Percentiles rank a stretch among this genome's conserved stretches.
Evolutionary conservation across 2,797 vertebrate genomes (phyloP).

Genomic region (Anabas testudineus): DNA sequence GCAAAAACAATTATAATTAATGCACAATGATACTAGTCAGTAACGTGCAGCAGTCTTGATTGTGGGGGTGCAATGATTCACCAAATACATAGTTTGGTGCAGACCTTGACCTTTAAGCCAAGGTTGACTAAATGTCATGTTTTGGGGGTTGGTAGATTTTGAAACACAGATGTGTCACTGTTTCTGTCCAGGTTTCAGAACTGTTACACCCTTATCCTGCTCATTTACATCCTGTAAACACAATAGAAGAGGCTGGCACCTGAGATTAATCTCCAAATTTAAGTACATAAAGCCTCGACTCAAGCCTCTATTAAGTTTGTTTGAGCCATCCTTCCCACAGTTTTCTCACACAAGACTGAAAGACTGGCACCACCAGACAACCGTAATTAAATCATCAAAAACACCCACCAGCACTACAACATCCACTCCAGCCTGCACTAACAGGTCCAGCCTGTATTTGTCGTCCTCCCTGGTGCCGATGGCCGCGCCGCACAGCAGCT

Average conservation of each 20-base stretch:
- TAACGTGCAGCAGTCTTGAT: too few relatives aligned
- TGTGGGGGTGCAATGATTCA: too few relatives aligned
- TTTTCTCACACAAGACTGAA: too few relatives aligned
- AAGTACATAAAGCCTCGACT: neutral
- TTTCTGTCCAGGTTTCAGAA: too few relatives aligned
- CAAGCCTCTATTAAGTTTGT: neutral
- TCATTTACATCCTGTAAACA: neutral
- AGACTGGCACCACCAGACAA: neutral
- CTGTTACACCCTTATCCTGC: too few relatives aligned
- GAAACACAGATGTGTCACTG: too few relatives aligned
- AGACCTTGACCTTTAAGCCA: too few relatives aligned
- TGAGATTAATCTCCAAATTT: neutral
- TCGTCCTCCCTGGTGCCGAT: conserved; percentile 94
- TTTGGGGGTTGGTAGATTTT: too few relatives aligned
- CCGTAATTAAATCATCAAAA: conserved; percentile 66
- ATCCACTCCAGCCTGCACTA: conserved; percentile 91
- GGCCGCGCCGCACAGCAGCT: conserved; percentile 93
- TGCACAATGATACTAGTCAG: too few relatives aligned
- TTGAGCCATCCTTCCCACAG: too few relatives aligned
- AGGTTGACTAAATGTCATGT: too few relatives aligned
- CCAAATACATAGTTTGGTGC: too few relatives aligned
- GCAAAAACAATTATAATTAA: conserved; percentile 5
- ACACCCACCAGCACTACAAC: conserved; percentile 90
- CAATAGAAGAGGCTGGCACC: neutral
- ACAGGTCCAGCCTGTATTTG: conserved; percentile 93